These are phyloP conservation scores for Neodiprion pinetum DNA, from an alignment of 1,140 invertebrate genomes.

Conservation along the genomic window DNA sequence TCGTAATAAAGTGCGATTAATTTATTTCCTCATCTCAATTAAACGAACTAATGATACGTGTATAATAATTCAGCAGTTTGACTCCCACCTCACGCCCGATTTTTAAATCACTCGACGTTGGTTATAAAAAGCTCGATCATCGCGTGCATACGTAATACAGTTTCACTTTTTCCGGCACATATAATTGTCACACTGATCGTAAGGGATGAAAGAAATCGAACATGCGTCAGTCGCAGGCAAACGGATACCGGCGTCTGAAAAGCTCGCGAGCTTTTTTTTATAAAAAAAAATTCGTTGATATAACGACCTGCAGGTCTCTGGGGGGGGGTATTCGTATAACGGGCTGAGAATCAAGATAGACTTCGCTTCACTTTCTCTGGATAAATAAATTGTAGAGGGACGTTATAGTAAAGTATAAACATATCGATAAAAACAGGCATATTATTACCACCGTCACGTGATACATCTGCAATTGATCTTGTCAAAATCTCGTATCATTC, in stretches of 20 bases:
- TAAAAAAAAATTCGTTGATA: too few relatives aligned
- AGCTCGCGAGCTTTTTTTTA: too few relatives aligned
- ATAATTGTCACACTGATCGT: background rate
- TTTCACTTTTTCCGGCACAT: background rate
- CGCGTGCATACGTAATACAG: background rate
- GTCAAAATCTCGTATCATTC: too few relatives aligned
- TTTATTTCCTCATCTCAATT: too few relatives aligned
- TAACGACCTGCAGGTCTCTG: too few relatives aligned
- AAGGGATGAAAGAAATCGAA: background rate
- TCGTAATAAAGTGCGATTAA: too few relatives aligned
- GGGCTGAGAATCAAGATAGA: background rate
- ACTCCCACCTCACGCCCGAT: too few relatives aligned
- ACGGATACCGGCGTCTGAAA: too few relatives aligned
- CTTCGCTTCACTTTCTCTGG: background rate
- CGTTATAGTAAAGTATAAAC: conserved; percentile 1
- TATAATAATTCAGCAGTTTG: too few relatives aligned
- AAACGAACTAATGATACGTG: too few relatives aligned
- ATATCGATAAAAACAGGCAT: background rate
- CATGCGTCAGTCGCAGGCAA: too few relatives aligned
- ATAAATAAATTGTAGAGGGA: background rate
- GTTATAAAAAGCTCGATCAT: background rate
- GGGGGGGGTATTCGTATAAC: too few relatives aligned
- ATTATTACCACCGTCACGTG: background rate
- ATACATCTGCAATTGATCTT: background rate
- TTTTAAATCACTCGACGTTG: background rate